phyloP scores from a whole-genome alignment of 1,140 invertebrate genomes.

The Rhopalosiphum maidis region DNA sequence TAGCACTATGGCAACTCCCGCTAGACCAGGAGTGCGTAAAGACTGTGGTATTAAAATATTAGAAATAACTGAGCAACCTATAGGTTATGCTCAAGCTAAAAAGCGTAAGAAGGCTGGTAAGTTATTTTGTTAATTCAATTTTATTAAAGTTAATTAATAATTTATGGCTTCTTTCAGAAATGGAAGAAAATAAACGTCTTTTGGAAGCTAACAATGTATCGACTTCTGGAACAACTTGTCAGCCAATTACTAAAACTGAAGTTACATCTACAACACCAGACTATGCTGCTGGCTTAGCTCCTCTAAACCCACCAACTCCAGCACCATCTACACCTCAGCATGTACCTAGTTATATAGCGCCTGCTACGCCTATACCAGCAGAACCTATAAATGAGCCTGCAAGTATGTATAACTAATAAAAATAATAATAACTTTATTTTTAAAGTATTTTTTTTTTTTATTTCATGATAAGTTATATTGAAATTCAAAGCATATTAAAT shows the following conservation, averaged over 20 bases:
- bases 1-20: slow-evolving; percentile 65
- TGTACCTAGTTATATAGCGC: slow-evolving; percentile 50
- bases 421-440: not conserved
- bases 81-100: slow-evolving; percentile 71
- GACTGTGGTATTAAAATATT: slow-evolving; percentile 92
- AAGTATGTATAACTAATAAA: slow-evolving; percentile 5
- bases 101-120: slow-evolving; percentile 71
- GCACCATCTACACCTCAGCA: slow-evolving; percentile 56
- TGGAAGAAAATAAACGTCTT: slow-evolving; percentile 78
- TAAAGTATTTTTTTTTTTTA: not conserved
- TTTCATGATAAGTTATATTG: not conserved
- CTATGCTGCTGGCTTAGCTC: slow-evolving; percentile 77
- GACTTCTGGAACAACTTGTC: slow-evolving; percentile 63
- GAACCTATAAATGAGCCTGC: slow-evolving; percentile 36
- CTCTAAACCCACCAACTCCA: slow-evolving; percentile 65
- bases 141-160: not conserved
- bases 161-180: slow-evolving; percentile 65
- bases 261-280: slow-evolving; percentile 69
- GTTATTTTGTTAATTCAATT: slow-evolving; percentile 33
- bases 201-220: slow-evolving; percentile 65
- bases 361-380: slow-evolving; percentile 30
- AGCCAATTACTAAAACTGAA: slow-evolving; percentile 61
- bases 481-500: not conserved
- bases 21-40: slow-evolving; percentile 70
- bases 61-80: slow-evolving; percentile 91